Evolutionary conservation across 2,888 invertebrate species (phyloP).

Genomic region (Pediacus dermestoides): DNA sequence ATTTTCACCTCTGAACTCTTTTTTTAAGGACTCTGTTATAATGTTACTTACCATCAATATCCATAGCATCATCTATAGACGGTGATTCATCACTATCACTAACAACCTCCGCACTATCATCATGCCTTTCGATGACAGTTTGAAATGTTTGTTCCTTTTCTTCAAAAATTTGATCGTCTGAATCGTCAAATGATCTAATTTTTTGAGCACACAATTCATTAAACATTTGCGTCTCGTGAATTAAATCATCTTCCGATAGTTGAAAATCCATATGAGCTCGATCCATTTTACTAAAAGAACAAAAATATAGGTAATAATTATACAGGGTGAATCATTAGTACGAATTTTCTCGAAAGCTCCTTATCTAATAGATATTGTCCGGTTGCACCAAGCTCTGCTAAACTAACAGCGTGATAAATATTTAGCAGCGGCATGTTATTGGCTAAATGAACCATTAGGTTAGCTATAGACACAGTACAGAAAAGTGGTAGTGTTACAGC

Average conservation of each 20-base stretch:
- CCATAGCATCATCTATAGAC: slow-evolving; percentile 48
- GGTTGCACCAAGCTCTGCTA: too few relatives aligned
- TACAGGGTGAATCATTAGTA: too few relatives aligned
- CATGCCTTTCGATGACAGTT: slow-evolving; percentile 51
- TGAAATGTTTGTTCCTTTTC: slow-evolving; percentile 51
- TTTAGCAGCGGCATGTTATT: too few relatives aligned
- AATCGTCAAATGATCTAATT: slow-evolving; percentile 45
- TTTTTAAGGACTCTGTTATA: too few relatives aligned
- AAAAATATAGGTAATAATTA: slow-evolving; percentile 6
- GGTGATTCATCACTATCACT: slow-evolving; percentile 51
- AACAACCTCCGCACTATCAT: slow-evolving; percentile 43
- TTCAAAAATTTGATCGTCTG: slow-evolving; percentile 50
- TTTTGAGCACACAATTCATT: slow-evolving; percentile 55
- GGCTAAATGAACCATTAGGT: too few relatives aligned
- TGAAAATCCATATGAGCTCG: slow-evolving; percentile 48
- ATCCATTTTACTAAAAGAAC: slow-evolving; percentile 38
- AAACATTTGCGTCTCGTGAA: slow-evolving; percentile 57
- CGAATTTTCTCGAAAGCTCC: too few relatives aligned
- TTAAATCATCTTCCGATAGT: slow-evolving; percentile 51
- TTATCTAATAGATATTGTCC: too few relatives aligned
- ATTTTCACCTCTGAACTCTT: too few relatives aligned
- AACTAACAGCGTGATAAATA: too few relatives aligned
- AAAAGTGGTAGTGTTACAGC: too few relatives aligned
- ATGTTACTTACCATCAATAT: slow-evolving; percentile 53
- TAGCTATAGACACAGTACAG: too few relatives aligned